phyloP scores from a whole-genome alignment of 2,888 invertebrate genomes.

The Griposia aprilina region DNA sequence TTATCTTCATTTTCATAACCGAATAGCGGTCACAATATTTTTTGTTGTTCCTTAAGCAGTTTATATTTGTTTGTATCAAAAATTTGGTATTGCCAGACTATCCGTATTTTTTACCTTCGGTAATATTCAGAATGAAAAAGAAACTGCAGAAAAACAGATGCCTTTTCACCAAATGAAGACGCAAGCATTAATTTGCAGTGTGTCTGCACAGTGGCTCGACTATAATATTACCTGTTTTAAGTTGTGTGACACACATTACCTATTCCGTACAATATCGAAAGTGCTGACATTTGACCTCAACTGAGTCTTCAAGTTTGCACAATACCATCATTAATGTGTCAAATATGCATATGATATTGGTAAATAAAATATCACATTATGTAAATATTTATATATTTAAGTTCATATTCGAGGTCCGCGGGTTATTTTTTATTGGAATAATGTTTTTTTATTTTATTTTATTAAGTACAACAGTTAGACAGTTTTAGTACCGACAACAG shows the following conservation, averaged over 20 bases:
- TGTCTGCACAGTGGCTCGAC: neutral
- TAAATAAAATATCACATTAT: slow-evolving; percentile 52
- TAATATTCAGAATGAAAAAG: too few relatives aligned
- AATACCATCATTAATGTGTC: slow-evolving; percentile 49
- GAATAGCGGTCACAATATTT: slow-evolving; percentile 31
- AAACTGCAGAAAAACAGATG: neutral
- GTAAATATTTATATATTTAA: slow-evolving; percentile 25
- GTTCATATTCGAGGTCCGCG: slow-evolving; percentile 32
- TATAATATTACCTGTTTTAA: neutral
- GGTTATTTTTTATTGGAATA: slow-evolving; percentile 13
- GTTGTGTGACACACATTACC: slow-evolving; percentile 21
- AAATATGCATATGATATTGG: slow-evolving; percentile 52
- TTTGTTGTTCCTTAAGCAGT: slow-evolving; percentile 8
- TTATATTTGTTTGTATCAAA: slow-evolving; percentile 5
- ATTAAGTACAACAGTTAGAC: neutral
- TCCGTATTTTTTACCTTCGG: neutral
- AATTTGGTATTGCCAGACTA: neutral
- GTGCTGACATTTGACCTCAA: slow-evolving; percentile 57
- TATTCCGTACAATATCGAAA: slow-evolving; percentile 54
- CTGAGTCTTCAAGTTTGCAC: slow-evolving; percentile 48
- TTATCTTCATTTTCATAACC: slow-evolving; percentile 38
- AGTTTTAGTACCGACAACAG: slow-evolving; percentile 17
- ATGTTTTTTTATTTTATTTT: neutral
- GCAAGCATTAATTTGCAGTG: neutral
- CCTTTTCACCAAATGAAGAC: neutral